phyloP scores from a whole-genome alignment of 2,797 vertebrate species.

The Eupleurogrammus muticus region DNA sequence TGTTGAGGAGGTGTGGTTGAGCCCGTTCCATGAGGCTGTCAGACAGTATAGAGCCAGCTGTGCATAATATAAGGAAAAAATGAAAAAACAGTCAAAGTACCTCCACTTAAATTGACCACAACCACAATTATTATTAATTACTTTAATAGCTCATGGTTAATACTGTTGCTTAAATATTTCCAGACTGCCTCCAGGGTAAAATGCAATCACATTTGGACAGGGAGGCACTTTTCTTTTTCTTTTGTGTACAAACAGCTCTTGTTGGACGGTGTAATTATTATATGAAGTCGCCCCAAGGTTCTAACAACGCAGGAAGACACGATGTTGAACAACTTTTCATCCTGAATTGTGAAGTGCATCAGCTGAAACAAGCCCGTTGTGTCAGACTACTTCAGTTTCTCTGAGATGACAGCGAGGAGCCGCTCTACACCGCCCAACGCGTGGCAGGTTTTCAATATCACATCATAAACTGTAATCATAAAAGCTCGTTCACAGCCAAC shows the following conservation, averaged over 20 bases:
- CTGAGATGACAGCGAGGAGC: not conserved
- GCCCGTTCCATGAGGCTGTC: constrained; percentile 8
- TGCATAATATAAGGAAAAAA: constrained; percentile 33
- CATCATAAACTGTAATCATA: constrained; percentile 34
- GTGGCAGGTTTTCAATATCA: constrained; percentile 29
- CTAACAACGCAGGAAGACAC: constrained; percentile 11
- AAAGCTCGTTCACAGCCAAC: constrained; percentile 34
- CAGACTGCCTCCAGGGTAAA: constrained; percentile 57
- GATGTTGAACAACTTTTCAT: not conserved
- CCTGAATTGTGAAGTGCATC: not conserved
- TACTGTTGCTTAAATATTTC: constrained; percentile 63
- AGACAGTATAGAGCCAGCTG: constrained; percentile 18
- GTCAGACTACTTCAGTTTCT: not conserved
- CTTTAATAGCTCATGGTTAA: constrained; percentile 61
- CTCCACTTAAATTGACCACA: constrained; percentile 49
- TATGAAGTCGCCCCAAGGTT: constrained; percentile 11
- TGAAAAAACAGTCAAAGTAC: constrained; percentile 35
- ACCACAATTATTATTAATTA: constrained; percentile 68
- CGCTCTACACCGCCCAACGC: not conserved
- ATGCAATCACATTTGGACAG: constrained; percentile 41
- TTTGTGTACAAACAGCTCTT: constrained; percentile 60
- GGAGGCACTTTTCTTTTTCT: constrained; percentile 50
- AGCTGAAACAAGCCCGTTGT: too few relatives aligned
- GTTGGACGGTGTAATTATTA: constrained; percentile 25
- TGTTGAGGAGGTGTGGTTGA: constrained; percentile 18